A percentile compares a stretch with the other conserved stretches of the same genome.
phyloP scores from a whole-genome alignment of 2,113 vertebrate genomes.

The Recurvirostra avosetta region DNA sequence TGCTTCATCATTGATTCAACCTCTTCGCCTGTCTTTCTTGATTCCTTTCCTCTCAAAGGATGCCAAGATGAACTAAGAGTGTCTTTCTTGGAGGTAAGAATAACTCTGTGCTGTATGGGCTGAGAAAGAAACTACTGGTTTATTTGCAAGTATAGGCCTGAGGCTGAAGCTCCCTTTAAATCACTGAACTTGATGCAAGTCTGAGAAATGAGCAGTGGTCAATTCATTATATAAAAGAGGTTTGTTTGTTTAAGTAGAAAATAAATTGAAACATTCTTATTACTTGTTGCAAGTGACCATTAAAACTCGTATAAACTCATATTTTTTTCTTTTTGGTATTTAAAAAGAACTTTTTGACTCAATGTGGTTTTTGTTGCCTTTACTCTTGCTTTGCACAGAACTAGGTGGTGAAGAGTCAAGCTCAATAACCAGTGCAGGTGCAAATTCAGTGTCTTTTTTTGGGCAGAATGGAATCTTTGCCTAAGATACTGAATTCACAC shows the following conservation, averaged over 20 bases:
- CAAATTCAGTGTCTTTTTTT: not conserved
- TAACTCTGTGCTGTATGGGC: not conserved
- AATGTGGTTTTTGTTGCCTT: not conserved
- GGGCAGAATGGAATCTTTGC: not conserved
- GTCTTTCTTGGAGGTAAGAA: not conserved
- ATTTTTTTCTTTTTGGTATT: not conserved
- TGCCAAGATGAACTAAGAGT: not conserved
- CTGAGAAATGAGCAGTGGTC: not conserved
- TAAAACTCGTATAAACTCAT: not conserved
- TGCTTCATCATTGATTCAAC: not conserved
- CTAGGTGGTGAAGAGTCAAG: not conserved
- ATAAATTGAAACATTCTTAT: not conserved
- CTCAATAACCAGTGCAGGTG: not conserved
- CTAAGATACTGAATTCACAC: not conserved
- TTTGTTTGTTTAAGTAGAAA: not conserved
- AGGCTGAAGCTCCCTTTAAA: not conserved
- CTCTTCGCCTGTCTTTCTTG: not conserved
- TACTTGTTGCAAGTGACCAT: not conserved
- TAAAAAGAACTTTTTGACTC: not conserved
- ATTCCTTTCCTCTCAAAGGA: not conserved
- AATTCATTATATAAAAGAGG: not conserved
- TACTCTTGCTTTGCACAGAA: not conserved
- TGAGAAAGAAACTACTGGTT: not conserved
- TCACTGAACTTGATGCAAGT: not conserved
- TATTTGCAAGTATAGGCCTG: not conserved